Base-by-base conservation (phyloP, 2,888 invertebrate genomes). In the Notodonta ziczac region DNA sequence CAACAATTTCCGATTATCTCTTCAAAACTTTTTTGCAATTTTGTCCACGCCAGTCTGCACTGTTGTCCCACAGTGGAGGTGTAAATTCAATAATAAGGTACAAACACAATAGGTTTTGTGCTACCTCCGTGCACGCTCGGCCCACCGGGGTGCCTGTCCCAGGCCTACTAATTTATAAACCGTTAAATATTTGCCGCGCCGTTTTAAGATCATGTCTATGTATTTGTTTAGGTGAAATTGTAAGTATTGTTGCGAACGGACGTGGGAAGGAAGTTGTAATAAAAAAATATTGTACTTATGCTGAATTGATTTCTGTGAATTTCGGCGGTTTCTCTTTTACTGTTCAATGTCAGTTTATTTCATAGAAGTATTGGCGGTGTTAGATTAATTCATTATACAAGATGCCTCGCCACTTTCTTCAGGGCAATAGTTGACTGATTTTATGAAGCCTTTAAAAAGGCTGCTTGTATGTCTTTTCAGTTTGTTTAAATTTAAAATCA, bases 171-270 rank as follows among this genome's bases (percentile, higher is more conserved):
- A 86, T 86, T 85, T 83, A 82, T 83, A 80, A 78, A 86, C 88
- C 85, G 88, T 87, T 88, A 88, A 85, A 83, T 81, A 85, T 84
- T 87, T 83, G 82, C 78, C 76, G 76, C 81, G 80, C 73, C 77
- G 76, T 69, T 70, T 75, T 78, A 73, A 80, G 76, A 85, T 83
- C 82, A 81, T 84, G 84, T 76, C 83, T 74, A 78, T 76, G 74
- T 87, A 78, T 88, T 89, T 86, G 85, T 88, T 89, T 87, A 85
- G 86, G 87, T 85, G 86, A 87, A 86, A 87, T 80, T 83, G 85
- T 83, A 82, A 72, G 74, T 85, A 84, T 83, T 84, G 81, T 84
- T 81, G 79, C 76, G 72, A 78, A 70, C 77, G 74, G 71, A 85
- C 86, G 90, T 89, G 88, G 88, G 89, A 86, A 86, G 83, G 81